These are phyloP conservation scores for Spheniscus humboldti DNA, from an alignment of 2,797 vertebrate species.

Conservation along the genomic window DNA sequence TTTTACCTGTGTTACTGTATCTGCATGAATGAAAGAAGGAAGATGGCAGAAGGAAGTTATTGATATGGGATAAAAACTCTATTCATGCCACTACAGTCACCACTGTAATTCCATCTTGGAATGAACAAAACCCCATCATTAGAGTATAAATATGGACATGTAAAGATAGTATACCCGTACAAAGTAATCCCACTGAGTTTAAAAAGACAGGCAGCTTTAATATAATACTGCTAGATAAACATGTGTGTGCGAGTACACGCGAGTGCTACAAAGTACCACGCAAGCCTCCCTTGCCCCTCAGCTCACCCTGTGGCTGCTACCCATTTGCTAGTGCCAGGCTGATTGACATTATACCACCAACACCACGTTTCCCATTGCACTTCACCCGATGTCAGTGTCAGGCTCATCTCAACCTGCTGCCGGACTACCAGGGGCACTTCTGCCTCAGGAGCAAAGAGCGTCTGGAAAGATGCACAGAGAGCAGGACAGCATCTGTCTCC, in stretches of 20 bases:
- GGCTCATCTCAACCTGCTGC: not conserved
- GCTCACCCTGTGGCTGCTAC: not conserved
- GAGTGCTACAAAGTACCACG: not conserved
- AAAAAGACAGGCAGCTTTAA: not conserved
- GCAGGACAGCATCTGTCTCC: not conserved
- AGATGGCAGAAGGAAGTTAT: not conserved
- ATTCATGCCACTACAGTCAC: not conserved
- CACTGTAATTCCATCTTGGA: not conserved
- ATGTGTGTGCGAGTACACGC: accelerated
- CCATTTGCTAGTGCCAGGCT: not conserved
- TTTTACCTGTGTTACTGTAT: not conserved
- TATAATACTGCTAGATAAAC: accelerated
- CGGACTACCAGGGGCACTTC: not conserved
- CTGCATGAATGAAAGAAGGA: not conserved
- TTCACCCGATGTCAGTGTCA: not conserved
- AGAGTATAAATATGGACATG: not conserved
- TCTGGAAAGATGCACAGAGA: not conserved
- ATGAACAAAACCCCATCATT: not conserved
- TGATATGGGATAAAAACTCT: not conserved
- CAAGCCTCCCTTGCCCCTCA: not conserved
- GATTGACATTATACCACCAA: not conserved
- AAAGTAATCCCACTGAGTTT: not conserved
- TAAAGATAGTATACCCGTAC: not conserved
- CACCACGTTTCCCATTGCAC: accelerated
- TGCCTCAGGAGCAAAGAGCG: not conserved